Conservation (phyloP, 64 coral and sea anemone genomes). For the Pocillopora damicornis region DNA sequence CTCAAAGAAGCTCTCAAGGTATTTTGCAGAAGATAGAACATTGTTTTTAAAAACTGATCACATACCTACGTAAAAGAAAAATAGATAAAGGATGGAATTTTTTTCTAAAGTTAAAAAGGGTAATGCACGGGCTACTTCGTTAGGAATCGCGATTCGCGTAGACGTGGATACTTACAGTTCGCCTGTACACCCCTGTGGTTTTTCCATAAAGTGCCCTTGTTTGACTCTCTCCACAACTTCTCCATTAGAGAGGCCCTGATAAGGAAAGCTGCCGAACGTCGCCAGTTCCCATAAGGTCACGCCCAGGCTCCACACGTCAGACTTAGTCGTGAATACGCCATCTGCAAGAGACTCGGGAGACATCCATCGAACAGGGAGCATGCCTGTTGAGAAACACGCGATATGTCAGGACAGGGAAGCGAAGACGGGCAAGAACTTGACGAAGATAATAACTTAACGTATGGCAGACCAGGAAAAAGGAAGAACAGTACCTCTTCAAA, state of each 20-base stretch:
- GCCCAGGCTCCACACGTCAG: conserved; percentile 87
- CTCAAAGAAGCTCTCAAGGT: not conserved
- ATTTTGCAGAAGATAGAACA: not conserved
- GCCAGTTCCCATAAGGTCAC: conserved; percentile 81
- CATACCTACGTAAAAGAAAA: not conserved
- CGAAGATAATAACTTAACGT: not conserved
- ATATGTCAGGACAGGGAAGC: not conserved
- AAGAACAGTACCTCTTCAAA: too few relatives aligned
- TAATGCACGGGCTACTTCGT: not conserved
- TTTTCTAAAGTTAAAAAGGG: not conserved
- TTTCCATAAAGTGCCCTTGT: conserved; percentile 51
- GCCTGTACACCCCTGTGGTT: conserved; percentile 55
- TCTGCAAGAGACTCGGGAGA: conserved; percentile 90
- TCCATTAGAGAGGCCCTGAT: conserved; percentile 73
- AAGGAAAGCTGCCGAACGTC: conserved; percentile 85
- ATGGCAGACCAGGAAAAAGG: too few relatives aligned
- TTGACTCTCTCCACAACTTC: conserved; percentile 66
- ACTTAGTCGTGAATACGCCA: conserved; percentile 84
- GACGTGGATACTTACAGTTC: conserved; percentile 46
- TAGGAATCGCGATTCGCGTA: not conserved
- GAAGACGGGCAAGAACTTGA: not conserved
- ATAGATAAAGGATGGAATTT: not conserved
- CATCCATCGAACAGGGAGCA: conserved; percentile 92
- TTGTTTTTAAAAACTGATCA: not conserved
- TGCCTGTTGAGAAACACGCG: conserved; percentile 17